These are phyloP conservation scores for Amphimallon solstitiale DNA, from an alignment of 2,888 invertebrate genomes.

Conservation along the genomic window DNA sequence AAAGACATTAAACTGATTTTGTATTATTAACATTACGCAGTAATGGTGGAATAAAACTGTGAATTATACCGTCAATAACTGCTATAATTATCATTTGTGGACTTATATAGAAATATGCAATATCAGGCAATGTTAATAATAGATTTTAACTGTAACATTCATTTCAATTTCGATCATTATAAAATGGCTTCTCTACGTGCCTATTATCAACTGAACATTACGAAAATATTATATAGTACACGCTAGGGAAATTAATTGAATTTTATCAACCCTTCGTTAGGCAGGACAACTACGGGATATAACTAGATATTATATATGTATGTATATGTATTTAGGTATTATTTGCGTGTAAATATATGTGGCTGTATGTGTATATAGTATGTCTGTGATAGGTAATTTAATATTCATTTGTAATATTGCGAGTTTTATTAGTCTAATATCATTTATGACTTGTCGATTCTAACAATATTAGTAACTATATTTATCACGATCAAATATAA, in stretches of 20 bases:
- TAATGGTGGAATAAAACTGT: too few species aligned
- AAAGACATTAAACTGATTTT: too few species aligned
- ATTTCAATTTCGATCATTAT: slow-evolving; percentile 6
- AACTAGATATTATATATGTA: background rate
- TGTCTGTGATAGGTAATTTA: background rate
- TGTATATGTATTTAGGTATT: background rate
- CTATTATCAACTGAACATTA: too few species aligned
- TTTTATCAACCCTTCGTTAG: slow-evolving; percentile 8
- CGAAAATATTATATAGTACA: background rate
- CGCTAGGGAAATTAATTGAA: slow-evolving; percentile 14
- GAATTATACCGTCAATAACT: too few species aligned
- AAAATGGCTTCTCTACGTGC: too few species aligned
- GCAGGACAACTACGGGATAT: background rate
- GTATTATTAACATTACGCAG: too few species aligned
- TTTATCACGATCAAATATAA: too few species aligned
- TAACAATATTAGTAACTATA: background rate
- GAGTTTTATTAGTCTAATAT: slow-evolving; percentile 10
- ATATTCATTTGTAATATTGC: background rate
- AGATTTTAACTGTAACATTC: slow-evolving; percentile 11
- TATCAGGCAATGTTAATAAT: slow-evolving; percentile 14
- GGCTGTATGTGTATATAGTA: too few species aligned
- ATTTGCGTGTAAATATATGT: too few species aligned
- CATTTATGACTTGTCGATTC: slow-evolving; percentile 10
- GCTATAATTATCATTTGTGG: too few species aligned
- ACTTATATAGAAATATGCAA: background rate